phyloP scores from a whole-genome alignment of 2,113 vertebrate genomes.

The Perca fluviatilis region DNA sequence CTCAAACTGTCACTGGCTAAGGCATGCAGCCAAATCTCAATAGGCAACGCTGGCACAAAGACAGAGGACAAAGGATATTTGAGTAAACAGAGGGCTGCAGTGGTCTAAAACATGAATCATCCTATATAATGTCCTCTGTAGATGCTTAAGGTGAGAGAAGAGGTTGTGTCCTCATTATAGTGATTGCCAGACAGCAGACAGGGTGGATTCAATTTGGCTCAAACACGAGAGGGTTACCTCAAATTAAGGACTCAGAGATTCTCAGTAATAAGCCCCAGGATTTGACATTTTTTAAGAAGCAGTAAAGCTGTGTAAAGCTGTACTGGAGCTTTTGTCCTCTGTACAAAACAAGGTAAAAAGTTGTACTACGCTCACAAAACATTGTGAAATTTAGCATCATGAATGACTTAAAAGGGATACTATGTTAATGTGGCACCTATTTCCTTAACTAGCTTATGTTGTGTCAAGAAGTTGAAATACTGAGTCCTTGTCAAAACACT shows the following conservation, averaged over 20 bases:
- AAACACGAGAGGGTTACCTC: conserved; percentile 25
- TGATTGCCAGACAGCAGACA: conserved; percentile 43
- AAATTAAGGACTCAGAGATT: conserved; percentile 26
- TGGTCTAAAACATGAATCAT: conserved; percentile 56
- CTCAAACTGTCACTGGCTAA: conserved; percentile 5
- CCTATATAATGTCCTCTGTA: conserved; percentile 31
- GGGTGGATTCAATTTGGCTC: conserved; percentile 40
- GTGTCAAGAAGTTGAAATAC: conserved; percentile 1
- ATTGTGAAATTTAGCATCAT: neutral
- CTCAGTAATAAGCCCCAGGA: conserved; percentile 19
- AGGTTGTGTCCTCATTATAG: conserved; percentile 52
- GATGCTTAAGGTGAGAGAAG: conserved; percentile 48
- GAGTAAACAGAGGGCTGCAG: conserved; percentile 27
- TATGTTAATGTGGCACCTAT: neutral
- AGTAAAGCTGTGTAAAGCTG: conserved; percentile 6
- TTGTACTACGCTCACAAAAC: neutral
- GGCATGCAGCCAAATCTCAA: conserved; percentile 25
- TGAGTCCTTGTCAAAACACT: neutral
- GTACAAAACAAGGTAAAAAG: neutral
- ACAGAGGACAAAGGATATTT: conserved; percentile 54
- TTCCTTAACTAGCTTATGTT: neutral
- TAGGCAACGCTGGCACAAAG: conserved; percentile 50
- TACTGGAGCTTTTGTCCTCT: neutral
- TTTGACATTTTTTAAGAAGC: conserved; percentile 27
- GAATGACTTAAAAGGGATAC: neutral